phyloP scores from a whole-genome alignment of 2,888 invertebrate genomes.

The Tholera decimalis region DNA sequence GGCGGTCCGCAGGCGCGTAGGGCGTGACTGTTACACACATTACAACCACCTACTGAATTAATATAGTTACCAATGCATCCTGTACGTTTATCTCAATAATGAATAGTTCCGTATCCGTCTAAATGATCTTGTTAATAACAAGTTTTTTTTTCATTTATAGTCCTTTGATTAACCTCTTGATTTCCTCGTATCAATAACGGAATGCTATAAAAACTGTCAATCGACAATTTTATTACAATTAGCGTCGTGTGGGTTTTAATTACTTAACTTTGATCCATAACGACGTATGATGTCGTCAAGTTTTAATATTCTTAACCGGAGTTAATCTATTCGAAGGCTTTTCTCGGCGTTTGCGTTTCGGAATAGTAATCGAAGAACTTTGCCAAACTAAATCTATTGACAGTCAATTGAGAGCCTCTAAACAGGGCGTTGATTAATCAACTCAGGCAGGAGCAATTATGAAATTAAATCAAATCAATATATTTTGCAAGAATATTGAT shows the following conservation, averaged over 20 bases:
- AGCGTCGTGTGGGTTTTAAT: constrained; percentile 1
- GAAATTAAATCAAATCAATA: constrained; percentile 20
- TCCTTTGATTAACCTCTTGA: constrained; percentile 47
- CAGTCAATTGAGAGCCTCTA: background rate
- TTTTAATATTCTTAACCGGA: background rate
- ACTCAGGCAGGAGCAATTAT: background rate
- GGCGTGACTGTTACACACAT: constrained; percentile 64
- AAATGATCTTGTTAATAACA: constrained; percentile 51
- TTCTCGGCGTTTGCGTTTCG: background rate
- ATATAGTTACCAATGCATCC: constrained; percentile 68
- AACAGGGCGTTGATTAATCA: constrained; percentile 14
- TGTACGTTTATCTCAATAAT: constrained; percentile 65
- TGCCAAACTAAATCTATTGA: background rate
- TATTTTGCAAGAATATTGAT: constrained; percentile 32
- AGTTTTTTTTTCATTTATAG: constrained; percentile 59
- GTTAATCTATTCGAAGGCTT: background rate
- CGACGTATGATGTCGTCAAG: background rate
- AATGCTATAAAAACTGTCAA: constrained; percentile 36
- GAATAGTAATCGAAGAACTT: background rate
- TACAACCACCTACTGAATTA: constrained; percentile 62
- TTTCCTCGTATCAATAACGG: constrained; percentile 65
- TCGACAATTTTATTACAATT: constrained; percentile 31
- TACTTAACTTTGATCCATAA: constrained; percentile 4
- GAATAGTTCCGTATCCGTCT: constrained; percentile 75
- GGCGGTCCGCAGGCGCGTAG: constrained; percentile 35